phyloP scores from a whole-genome alignment of 1,140 invertebrate species.

The Trichonephila clavipes region DNA sequence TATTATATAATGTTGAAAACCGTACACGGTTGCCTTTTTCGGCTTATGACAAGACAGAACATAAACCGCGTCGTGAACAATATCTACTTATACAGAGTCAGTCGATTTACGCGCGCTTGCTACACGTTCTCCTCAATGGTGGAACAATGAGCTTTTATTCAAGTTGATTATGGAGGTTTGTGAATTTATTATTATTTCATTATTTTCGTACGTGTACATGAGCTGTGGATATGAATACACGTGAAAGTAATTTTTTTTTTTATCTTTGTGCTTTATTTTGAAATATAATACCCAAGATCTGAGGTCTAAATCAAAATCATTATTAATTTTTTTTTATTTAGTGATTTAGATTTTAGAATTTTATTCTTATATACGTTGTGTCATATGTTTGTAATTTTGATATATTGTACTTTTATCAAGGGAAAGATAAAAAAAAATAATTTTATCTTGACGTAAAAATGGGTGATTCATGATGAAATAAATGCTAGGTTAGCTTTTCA shows the following conservation, averaged over 20 bases:
- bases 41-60: background rate
- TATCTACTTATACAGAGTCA: background rate
- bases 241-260: background rate
- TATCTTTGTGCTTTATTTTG: background rate
- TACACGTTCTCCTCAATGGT: background rate
- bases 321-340: too few species aligned
- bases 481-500: too few species aligned
- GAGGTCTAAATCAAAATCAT: too few species aligned
- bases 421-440: too few species aligned
- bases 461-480: too few species aligned
- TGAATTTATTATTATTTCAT: constrained; percentile 1
- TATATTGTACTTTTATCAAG: too few species aligned
- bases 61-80: background rate
- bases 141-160: background rate
- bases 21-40: background rate
- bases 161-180: background rate
- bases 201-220: background rate
- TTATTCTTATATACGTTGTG: too few species aligned
- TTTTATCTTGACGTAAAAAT: too few species aligned
- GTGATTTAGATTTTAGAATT: too few species aligned
- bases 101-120: background rate
- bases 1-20: background rate
- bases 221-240: background rate
- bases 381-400: too few species aligned
- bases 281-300: background rate